Evolutionary conservation across 2,797 vertebrate genomes (phyloP).

Genomic region (Sebastes matsubarae): DNA sequence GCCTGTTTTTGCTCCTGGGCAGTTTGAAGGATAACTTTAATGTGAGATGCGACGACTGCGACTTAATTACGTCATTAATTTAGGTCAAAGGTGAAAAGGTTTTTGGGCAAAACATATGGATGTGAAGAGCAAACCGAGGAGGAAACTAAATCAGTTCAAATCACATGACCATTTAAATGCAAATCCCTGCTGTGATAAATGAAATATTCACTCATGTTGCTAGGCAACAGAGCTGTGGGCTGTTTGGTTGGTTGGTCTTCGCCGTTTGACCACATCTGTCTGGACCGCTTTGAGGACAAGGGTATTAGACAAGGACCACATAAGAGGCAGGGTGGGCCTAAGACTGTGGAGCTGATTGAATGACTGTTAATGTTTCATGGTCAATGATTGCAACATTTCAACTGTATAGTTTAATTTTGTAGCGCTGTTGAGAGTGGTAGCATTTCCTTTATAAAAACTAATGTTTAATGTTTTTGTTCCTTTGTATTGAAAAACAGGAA

Average conservation of each 20-base stretch:
- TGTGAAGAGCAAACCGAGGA: neutral
- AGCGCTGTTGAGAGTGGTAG: neutral
- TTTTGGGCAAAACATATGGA: neutral
- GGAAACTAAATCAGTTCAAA: slow-evolving; percentile 14
- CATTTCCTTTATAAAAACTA: neutral
- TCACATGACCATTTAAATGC: slow-evolving; percentile 48
- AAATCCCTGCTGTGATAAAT: slow-evolving; percentile 58
- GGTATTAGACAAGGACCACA: slow-evolving; percentile 10
- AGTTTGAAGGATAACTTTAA: neutral
- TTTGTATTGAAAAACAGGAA: neutral
- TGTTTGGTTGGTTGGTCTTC: slow-evolving; percentile 24
- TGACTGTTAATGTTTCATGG: neutral
- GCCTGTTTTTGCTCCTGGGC: neutral
- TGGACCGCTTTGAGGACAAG: slow-evolving; percentile 8
- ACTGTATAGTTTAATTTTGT: neutral
- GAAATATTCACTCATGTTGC: slow-evolving; percentile 71
- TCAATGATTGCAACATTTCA: neutral
- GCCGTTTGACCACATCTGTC: slow-evolving; percentile 30
- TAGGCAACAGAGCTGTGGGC: slow-evolving; percentile 66
- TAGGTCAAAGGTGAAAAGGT: neutral
- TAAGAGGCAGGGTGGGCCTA: neutral
- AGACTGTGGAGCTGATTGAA: neutral
- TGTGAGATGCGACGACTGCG: neutral
- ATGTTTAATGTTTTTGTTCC: neutral
- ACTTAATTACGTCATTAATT: neutral